Conservation (phyloP, 1,140 invertebrate species). For the Caenorhabditis remanei region DNA sequence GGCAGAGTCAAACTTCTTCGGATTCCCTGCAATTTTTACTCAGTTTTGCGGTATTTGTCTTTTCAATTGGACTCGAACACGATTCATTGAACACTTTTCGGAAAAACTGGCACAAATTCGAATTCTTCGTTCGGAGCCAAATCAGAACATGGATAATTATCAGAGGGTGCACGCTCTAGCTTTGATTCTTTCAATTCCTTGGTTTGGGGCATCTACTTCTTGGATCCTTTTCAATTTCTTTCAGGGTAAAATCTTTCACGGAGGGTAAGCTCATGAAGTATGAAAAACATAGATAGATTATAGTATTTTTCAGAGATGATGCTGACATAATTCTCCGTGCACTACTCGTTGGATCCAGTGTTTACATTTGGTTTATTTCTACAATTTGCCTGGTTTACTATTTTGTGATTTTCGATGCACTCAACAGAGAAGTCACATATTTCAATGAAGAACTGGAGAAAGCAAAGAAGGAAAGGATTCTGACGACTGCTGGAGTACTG, state of each 20-base stretch:
- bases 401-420: background rate
- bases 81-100: background rate
- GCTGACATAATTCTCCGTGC: background rate
- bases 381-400: background rate
- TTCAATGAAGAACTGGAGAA: slow-evolving; percentile 17
- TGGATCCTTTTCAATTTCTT: background rate
- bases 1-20: slow-evolving; percentile 20
- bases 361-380: slow-evolving; percentile 19
- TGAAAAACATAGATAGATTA: background rate
- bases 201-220: background rate
- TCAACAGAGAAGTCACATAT: slow-evolving; percentile 3
- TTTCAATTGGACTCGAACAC: background rate
- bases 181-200: background rate
- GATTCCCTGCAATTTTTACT: background rate
- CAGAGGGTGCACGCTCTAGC: background rate
- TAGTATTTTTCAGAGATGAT: slow-evolving; percentile 1
- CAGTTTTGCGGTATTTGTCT: background rate
- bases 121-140: background rate
- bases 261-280: background rate
- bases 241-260: background rate
- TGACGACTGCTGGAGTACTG: background rate
- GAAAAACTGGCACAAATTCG: background rate
- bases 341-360: background rate
- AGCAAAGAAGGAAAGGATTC: background rate
- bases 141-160: background rate